Evolutionary conservation across 2,797 vertebrate genomes (phyloP).

Genomic region (Sebastiscus albofasciatus): DNA sequence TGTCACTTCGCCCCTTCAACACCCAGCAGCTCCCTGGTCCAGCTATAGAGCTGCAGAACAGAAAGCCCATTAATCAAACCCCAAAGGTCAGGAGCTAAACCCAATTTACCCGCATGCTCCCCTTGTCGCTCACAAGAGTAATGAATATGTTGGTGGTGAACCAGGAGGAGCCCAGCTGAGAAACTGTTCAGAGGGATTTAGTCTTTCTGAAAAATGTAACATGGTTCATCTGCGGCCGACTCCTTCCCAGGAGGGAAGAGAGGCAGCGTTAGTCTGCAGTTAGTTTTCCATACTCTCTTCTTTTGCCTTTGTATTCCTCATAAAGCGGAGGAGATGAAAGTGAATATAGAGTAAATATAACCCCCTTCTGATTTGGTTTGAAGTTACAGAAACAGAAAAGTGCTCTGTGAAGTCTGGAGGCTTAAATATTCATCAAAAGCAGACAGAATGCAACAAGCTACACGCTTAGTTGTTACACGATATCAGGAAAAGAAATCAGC

Average conservation of each 20-base stretch:
- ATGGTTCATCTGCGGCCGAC: slow-evolving; percentile 40
- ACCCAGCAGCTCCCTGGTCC: slow-evolving; percentile 54
- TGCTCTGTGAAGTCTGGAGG: slow-evolving; percentile 22
- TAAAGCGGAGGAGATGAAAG: slow-evolving; percentile 46
- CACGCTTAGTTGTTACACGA: slow-evolving; percentile 21
- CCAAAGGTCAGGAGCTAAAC: slow-evolving; percentile 85
- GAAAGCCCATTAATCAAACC: slow-evolving; percentile 83
- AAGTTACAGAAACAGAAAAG: slow-evolving; percentile 44
- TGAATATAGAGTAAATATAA: slow-evolving; percentile 47
- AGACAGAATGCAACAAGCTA: slow-evolving; percentile 26
- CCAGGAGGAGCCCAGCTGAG: slow-evolving; percentile 56
- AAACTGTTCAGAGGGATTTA: slow-evolving; percentile 58
- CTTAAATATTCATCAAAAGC: slow-evolving; percentile 59
- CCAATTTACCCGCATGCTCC: slow-evolving; percentile 81
- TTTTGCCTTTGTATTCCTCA: slow-evolving; percentile 39
- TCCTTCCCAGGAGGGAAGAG: slow-evolving; percentile 44
- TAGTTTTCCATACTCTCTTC: slow-evolving; percentile 10
- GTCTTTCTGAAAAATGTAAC: slow-evolving; percentile 64
- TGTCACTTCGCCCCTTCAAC: slow-evolving; percentile 65
- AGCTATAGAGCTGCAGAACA: slow-evolving; percentile 62
- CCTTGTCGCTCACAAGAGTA: slow-evolving; percentile 80
- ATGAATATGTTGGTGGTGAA: slow-evolving; percentile 77
- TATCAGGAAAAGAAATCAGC: slow-evolving; percentile 13
- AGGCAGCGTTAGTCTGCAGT: slow-evolving; percentile 9
- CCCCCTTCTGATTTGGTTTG: slow-evolving; percentile 34